A percentile compares a stretch with the other conserved stretches of the same genome.
phyloP scores from a whole-genome alignment of 1,140 invertebrate species.

The Bombus picipes region DNA sequence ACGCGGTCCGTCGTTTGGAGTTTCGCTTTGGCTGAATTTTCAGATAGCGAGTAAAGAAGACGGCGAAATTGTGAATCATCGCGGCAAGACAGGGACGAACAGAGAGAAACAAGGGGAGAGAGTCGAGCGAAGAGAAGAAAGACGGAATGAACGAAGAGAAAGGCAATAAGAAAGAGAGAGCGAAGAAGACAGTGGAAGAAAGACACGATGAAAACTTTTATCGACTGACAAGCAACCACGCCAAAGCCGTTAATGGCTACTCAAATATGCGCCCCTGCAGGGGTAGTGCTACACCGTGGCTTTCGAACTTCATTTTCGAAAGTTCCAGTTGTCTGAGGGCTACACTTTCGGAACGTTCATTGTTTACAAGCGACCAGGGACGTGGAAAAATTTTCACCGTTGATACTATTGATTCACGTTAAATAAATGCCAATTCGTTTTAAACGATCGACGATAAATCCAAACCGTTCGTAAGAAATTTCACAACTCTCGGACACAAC shows the following conservation, averaged over 20 bases:
- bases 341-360: conserved; percentile 65
- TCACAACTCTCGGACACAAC: background rate
- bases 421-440: no score
- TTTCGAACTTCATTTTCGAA: conserved; percentile 74
- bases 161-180: background rate
- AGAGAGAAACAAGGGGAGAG: no score
- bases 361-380: conserved; percentile 59
- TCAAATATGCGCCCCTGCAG: conserved; percentile 71
- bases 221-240: conserved; percentile 71
- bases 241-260: conserved; percentile 76
- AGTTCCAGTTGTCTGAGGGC: conserved; percentile 62
- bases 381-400: conserved; percentile 17
- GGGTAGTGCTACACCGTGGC: conserved; percentile 60
- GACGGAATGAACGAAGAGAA: conserved; percentile 15
- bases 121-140: background rate
- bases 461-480: background rate
- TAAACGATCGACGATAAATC: background rate
- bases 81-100: background rate
- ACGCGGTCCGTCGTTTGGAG: conserved; percentile 44
- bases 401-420: background rate
- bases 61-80: background rate
- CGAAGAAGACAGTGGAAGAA: background rate
- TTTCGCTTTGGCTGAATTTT: conserved; percentile 53
- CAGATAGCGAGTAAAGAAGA: conserved; percentile 32
- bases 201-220: conserved; percentile 66